Conservation (phyloP, 2,113 vertebrate genomes). For the Vimba vimba region DNA sequence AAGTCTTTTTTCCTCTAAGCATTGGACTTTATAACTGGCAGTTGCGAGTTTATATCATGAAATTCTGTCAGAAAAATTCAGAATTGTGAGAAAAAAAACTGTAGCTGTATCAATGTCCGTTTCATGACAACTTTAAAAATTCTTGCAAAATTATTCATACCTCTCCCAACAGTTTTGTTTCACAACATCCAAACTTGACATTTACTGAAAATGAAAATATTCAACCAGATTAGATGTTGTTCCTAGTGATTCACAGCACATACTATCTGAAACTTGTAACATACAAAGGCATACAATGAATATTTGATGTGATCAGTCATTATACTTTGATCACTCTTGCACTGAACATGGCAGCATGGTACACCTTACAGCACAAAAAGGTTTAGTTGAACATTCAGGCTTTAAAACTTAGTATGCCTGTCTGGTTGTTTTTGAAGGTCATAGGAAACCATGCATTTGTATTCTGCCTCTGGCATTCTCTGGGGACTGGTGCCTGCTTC, state of each 20-base stretch:
- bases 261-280: background rate
- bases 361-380: background rate
- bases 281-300: background rate
- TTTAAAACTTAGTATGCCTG: conserved; percentile 29
- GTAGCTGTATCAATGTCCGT: too few species aligned
- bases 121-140: too few species aligned
- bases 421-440: conserved; percentile 31
- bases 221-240: background rate
- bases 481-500: conserved; percentile 25
- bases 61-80: too few species aligned
- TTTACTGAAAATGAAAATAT: background rate
- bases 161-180: background rate
- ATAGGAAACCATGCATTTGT: conserved; percentile 41
- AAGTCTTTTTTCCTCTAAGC: too few species aligned
- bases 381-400: background rate
- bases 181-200: background rate
- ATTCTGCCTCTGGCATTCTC: conserved; percentile 32
- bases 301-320: background rate
- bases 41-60: too few species aligned
- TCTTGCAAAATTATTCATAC: background rate
- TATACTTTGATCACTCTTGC: background rate
- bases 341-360: background rate
- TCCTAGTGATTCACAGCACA: background rate
- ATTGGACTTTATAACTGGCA: too few species aligned
- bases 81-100: too few species aligned